Evolutionary conservation across 2,888 invertebrate genomes (phyloP), one percentile per base, ranked within the genome.

Genomic region (Alcis repandata): DNA sequence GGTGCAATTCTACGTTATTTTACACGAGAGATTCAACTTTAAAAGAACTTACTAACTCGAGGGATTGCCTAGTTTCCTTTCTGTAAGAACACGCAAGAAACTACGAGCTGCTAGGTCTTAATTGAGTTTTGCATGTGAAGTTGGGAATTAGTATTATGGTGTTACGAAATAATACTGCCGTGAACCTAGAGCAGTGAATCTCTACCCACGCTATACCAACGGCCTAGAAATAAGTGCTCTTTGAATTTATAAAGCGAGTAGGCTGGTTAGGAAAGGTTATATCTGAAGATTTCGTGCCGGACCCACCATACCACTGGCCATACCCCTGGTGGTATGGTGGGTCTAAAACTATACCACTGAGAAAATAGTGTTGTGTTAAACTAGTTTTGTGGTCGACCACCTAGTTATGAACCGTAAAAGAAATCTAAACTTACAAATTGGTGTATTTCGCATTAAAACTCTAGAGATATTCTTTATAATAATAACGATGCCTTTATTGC

Each of bases 21-120:
- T 72, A 74, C 91, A 82, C 86, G 46, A 33, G 89, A 79, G 91
- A 80, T 58, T 74, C 76, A 89, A 90, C 81, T 90, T 90, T 83
- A 79, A 86, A 84, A 88, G 84, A 84, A 90, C 85, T 88, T 83
- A 72, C 79, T 84, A 63, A 76, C 83, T 80, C 77, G 73, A 81
- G 80, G 86, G 87, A 87, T 87, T 86, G 83, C 82, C 84, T 81
- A 81, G 83, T 77, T 83, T 77, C 78, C 79, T 80, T 86, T 82
- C 41, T 43, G 43, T 38, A 56, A 49, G 59, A 60, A 60, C 60
- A 60, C 27, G 59, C n/a, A 51, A 51, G 49, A 56, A 60, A 65
- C 56, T 65, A 46, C 49, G 40, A 60, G 70, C 74, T 76, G 76
- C 71, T 76, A 75, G 78, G n/a, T 59, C 45, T 59, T 65, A 65